Conservation (phyloP, 2,888 invertebrate genomes). For the Nemoura dubitans region DNA sequence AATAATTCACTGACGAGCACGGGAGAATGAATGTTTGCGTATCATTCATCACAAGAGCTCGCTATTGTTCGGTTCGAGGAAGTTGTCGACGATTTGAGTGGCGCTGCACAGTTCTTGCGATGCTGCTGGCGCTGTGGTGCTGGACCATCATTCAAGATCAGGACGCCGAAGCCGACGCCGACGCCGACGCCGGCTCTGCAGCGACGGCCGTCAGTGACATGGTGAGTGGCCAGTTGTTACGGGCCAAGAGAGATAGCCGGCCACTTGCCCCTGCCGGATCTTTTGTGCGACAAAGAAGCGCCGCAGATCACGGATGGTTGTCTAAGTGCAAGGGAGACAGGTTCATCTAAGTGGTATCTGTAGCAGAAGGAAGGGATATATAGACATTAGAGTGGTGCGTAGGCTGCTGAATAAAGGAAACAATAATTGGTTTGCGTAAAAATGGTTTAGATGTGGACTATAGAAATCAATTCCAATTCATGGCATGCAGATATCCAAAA, state of each 20-base stretch:
- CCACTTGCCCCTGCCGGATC: neutral
- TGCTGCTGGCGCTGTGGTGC: neutral
- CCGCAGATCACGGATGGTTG: neutral
- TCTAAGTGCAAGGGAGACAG: constrained; percentile 1
- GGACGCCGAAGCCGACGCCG: neutral
- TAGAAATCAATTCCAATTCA: neutral
- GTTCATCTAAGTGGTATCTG: neutral
- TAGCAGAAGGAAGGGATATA: neutral
- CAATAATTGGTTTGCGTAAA: neutral
- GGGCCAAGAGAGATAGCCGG: neutral
- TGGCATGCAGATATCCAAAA: neutral
- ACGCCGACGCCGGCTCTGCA: neutral
- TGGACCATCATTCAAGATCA: constrained; percentile 12
- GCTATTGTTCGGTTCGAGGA: neutral
- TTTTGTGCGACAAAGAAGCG: neutral
- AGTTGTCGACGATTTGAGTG: constrained; percentile 12
- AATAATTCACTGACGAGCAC: neutral
- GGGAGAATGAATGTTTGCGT: neutral
- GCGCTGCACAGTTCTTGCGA: neutral
- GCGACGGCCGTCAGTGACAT: neutral
- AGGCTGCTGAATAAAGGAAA: neutral
- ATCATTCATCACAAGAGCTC: neutral
- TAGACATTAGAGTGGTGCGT: too few species aligned
- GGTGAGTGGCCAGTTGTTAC: neutral
- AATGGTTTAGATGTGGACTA: too few species aligned